Evolutionary conservation across 2,113 vertebrate species (phyloP).

Genomic region (Leptosomus discolor): DNA sequence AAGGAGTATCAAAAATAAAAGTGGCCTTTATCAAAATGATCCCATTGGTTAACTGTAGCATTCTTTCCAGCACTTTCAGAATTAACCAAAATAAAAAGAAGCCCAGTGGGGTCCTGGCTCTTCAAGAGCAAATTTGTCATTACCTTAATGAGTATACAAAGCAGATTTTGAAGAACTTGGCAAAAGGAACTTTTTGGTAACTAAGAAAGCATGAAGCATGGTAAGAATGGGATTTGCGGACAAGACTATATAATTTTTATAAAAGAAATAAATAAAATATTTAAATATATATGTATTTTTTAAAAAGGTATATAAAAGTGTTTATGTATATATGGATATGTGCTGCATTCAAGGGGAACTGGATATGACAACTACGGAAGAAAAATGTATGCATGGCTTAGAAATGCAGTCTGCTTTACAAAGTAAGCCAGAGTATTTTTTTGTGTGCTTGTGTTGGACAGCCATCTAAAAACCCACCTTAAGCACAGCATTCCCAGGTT

Average conservation of each 20-base stretch:
- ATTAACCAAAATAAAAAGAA: background rate
- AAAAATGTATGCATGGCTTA: background rate
- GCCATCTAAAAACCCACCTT: background rate
- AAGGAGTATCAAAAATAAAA: background rate
- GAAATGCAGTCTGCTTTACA: background rate
- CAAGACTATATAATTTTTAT: background rate
- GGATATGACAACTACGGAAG: background rate
- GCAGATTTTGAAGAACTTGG: background rate
- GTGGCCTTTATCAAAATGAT: background rate
- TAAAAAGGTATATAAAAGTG: background rate
- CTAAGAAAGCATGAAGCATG: background rate
- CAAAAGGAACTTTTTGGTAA: background rate
- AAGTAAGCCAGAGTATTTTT: background rate
- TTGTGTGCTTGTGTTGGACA: background rate
- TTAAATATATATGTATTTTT: too few relatives aligned
- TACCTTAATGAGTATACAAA: background rate
- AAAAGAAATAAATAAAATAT: too few relatives aligned
- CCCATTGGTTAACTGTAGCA: background rate
- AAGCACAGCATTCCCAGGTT: background rate
- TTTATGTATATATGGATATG: background rate
- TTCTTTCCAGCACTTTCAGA: background rate
- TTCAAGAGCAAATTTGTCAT: background rate
- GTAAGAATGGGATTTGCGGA: background rate
- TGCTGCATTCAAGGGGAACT: background rate
- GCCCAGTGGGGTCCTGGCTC: background rate